A percentile compares a stretch with the other conserved stretches of the same genome.
These are phyloP conservation scores for Drosophila limbata DNA, from an alignment of 2,888 invertebrate species.

Conservation along the genomic window DNA sequence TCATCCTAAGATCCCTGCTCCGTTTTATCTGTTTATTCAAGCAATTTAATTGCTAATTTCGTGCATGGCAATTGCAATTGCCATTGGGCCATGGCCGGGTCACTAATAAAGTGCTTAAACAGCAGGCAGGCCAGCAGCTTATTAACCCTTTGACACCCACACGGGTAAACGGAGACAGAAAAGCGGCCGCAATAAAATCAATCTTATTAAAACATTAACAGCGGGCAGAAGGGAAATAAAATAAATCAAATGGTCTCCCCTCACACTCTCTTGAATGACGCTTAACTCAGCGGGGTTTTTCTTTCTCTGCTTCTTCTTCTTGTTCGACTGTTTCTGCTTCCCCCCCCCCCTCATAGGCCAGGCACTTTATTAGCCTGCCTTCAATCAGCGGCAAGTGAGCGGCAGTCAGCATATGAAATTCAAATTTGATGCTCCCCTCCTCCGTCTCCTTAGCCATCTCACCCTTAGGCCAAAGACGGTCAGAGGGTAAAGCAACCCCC, in stretches of 20 bases:
- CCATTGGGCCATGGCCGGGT: conserved; percentile 8
- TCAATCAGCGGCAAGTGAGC: conserved; percentile 67
- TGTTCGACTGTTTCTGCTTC: neutral
- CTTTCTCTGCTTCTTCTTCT: conserved; percentile 36
- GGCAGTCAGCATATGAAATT: conserved; percentile 76
- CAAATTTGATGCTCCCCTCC: conserved; percentile 67
- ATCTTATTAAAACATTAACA: conserved; percentile 83
- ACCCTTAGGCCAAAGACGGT: conserved; percentile 20
- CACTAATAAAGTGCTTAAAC: conserved; percentile 82
- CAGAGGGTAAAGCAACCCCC: conserved; percentile 41
- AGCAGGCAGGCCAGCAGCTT: conserved; percentile 80
- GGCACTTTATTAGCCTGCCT: conserved; percentile 76
- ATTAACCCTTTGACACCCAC: conserved; percentile 82
- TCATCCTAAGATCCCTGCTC: conserved; percentile 29
- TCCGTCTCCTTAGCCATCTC: conserved; percentile 1
- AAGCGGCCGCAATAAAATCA: conserved; percentile 81
- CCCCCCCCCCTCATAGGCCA: conserved; percentile 2
- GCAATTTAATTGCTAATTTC: conserved; percentile 72
- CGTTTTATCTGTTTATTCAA: conserved; percentile 54
- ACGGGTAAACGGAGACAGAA: conserved; percentile 14
- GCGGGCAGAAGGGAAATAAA: conserved; percentile 69
- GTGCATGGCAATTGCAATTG: conserved; percentile 45
- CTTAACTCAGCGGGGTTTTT: conserved; percentile 77
- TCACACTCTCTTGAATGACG: conserved; percentile 59
- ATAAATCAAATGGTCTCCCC: conserved; percentile 75